Percentiles rank a stretch among this genome's conserved stretches.
These are phyloP conservation scores for Hirtodrosophila cameraria DNA, from an alignment of 2,888 invertebrate species.

Conservation along the genomic window DNA sequence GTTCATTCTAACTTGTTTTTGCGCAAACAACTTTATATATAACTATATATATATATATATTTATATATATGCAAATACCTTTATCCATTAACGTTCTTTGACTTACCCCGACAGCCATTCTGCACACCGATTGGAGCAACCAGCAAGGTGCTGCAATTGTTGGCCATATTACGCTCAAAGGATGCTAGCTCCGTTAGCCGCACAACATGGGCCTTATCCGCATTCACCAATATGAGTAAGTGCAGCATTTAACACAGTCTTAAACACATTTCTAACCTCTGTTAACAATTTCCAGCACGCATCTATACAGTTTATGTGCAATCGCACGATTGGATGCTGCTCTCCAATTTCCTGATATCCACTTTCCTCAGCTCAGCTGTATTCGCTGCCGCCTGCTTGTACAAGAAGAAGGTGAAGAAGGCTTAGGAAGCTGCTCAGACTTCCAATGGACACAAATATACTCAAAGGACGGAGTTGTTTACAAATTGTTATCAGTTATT, in stretches of 20 bases:
- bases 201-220: conserved; percentile 92
- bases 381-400: conserved; percentile 88
- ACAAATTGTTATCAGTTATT: conserved; percentile 30
- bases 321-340: conserved; percentile 89
- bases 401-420: conserved; percentile 85
- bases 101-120: conserved; percentile 75
- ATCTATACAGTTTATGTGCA: conserved; percentile 92
- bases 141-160: conserved; percentile 91
- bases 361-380: conserved; percentile 89
- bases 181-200: conserved; percentile 92
- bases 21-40: no score
- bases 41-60: no score
- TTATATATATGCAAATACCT: not conserved
- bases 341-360: conserved; percentile 90
- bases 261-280: not conserved
- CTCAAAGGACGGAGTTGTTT: no score
- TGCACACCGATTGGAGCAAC: conserved; percentile 90
- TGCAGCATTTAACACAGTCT: conserved; percentile 54
- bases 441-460: not conserved
- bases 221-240: conserved; percentile 92
- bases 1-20: no score
- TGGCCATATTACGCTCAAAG: conserved; percentile 88
- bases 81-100: not conserved
- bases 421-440: conserved; percentile 43
- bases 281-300: conserved; percentile 87